Base-by-base conservation (phyloP, 2,888 invertebrate genomes). In the Tenthredo mesomela region DNA sequence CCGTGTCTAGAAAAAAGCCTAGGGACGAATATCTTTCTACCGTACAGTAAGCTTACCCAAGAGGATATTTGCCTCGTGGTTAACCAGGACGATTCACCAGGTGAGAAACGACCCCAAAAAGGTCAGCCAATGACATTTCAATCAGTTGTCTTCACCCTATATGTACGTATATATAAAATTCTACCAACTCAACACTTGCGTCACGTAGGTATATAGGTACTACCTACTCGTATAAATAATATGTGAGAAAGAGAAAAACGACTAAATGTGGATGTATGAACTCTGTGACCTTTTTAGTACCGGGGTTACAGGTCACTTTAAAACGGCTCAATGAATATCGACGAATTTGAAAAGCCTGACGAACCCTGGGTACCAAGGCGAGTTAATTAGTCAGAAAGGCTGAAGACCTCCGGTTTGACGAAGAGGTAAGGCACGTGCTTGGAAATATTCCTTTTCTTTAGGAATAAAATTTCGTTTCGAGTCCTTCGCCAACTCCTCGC, bases 351-450 rank as follows among this genome's bases (percentile, higher is more conserved):
- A 40, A 21, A 18, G n/a, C 61, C 40, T 37, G 80, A 37, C 58
- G 47, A n/a, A 80, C 61, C 25, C 33, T 21, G 80, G 61, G 58
- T 15, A 37, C 40, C 80, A 29, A 40, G 80, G 25, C 40, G 40
- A 37, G 61, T 37, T 80, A 80, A 77, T 47, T 77, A 77, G 77
- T 77, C 77, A 47, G 77, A 33, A 54, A 77, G 54, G 43, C 50
- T 43, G 43, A 73, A 73, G 73, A 73, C 73, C 73, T 43, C 73
- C 43, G 73, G 21, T 43, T 43, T 43, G 18, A 43, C 43, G 12
- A 43, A 73, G 43, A 21, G 73, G 73, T 43, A 40, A 21, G 12
- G 73, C 21, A 29, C 40, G 40, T 73, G 40, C 43, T 21, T 21
- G 10, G n/a, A 73, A 73, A 43, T 43, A 9, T 73, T 43, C 43